Percentiles rank a stretch among this genome's conserved stretches.
These are phyloP conservation scores for Pedicia rivosa DNA, from an alignment of 2,888 invertebrate genomes.

Conservation along the genomic window DNA sequence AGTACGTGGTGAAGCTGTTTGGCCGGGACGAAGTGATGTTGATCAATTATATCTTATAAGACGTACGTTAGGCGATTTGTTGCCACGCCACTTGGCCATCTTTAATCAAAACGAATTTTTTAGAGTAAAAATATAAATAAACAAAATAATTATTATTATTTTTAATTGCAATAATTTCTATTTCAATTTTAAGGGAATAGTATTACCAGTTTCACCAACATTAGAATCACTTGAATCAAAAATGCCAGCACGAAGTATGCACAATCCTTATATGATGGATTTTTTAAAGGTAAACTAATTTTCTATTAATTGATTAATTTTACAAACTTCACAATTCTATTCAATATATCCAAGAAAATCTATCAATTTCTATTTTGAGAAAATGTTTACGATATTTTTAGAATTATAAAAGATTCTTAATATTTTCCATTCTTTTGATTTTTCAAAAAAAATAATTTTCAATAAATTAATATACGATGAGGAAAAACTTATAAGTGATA, in stretches of 20 bases:
- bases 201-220: slow-evolving; percentile 78
- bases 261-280: slow-evolving; percentile 55
- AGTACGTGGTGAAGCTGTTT: slow-evolving; percentile 78
- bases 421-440: too few species aligned
- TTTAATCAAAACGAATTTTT: slow-evolving; percentile 90
- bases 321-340: too few species aligned
- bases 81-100: slow-evolving; percentile 88
- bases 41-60: slow-evolving; percentile 95
- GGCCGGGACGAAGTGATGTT: slow-evolving; percentile 98
- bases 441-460: neutral
- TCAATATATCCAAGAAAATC: too few species aligned
- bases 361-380: too few species aligned
- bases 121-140: slow-evolving; percentile 30
- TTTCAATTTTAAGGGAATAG: slow-evolving; percentile 44
- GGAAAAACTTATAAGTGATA: too few species aligned
- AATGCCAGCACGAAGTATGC: slow-evolving; percentile 55
- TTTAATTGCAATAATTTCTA: neutral
- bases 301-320: too few species aligned
- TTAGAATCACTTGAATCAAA: slow-evolving; percentile 73
- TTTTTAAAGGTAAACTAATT: slow-evolving; percentile 55
- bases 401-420: too few species aligned
- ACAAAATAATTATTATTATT: neutral
- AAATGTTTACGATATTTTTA: too few species aligned
- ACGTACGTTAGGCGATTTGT: slow-evolving; percentile 83
- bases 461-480: neutral